Base-by-base conservation (phyloP, 2,113 vertebrate species). In the Callopanchax toddi region DNA sequence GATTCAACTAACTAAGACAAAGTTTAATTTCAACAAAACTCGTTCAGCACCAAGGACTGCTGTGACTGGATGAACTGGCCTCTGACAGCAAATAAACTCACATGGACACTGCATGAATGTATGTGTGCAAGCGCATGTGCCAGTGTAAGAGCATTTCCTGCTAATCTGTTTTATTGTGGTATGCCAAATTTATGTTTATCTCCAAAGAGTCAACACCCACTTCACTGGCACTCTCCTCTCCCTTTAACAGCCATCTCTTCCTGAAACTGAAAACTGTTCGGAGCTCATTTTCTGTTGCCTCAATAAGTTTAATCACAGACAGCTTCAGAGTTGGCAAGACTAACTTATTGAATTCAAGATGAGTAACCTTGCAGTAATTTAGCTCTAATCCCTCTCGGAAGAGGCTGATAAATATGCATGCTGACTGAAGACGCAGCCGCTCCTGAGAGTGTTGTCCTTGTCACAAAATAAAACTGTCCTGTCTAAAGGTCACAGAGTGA, bases 391-490 rank as follows among this genome's bases (percentile, higher is more conserved):
- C 71, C 50, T 32, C 44, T 62, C 23, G 6, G 60, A 62, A 74
- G 63, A 60, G 51, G 60, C 71, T 77, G 58, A 70, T 85, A 78
- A 86, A 81, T 73, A 86, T 85, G 70, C 80, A 82, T 26, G 9
- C 6, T 17, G 44, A 60, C 63, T 43, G 65, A 65, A 76, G 68
- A 76, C 70, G 76, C 49, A 44, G 23, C 20, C 6, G 54, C 66
- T 76, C 52, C 57, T 61, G 50, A 80, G 78, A 67, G 68, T 46
- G 58, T 71, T 61, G 83, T 87, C 87, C 83, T 87, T 86, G 87
- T 85, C 76, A 73, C 60, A 15, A 67, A 77, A 60, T 81, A 64
- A 84, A 82, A 76, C 34, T 32, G 58, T 67, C 64, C 53, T 66
- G 60, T 60, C 66, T 72, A 70, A 76, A 86, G 80, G 82, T 86